These are phyloP conservation scores for Formica exsecta DNA, from an alignment of 1,140 invertebrate species.

Conservation along the genomic window DNA sequence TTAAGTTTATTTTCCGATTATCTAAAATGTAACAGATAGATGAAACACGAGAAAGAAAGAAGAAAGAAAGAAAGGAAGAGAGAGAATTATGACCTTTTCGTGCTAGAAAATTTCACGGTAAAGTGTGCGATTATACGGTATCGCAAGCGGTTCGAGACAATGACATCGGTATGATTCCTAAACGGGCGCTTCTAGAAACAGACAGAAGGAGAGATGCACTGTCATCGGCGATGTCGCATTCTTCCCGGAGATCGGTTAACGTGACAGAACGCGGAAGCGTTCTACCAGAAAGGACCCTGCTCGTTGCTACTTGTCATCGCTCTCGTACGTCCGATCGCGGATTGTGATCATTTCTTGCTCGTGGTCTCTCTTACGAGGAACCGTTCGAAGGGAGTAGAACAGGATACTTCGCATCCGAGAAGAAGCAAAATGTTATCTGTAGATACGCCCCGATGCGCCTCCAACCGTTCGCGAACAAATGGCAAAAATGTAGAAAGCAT, in stretches of 20 bases:
- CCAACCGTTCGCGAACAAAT: not conserved
- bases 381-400: not conserved
- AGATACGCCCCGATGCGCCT: not conserved
- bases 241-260: constrained; percentile 72
- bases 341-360: constrained; percentile 37
- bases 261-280: constrained; percentile 82
- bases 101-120: too few species aligned
- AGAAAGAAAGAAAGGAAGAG: too few species aligned
- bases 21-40: too few species aligned
- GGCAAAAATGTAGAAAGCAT: not conserved
- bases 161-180: constrained; percentile 48
- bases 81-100: too few species aligned
- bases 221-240: constrained; percentile 70
- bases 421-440: not conserved
- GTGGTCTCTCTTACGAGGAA: constrained; percentile 23
- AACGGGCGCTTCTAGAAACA: constrained; percentile 41
- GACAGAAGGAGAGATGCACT: constrained; percentile 41
- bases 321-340: constrained; percentile 41
- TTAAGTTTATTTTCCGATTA: not conserved
- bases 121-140: constrained; percentile 14
- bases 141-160: constrained; percentile 64
- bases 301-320: constrained; percentile 54
- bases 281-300: constrained; percentile 26
- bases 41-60: too few species aligned
- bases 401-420: not conserved